Base-by-base conservation (phyloP, 37 sponge, comb jelly and placozoan species). In the Ephydatia muelleri region DNA sequence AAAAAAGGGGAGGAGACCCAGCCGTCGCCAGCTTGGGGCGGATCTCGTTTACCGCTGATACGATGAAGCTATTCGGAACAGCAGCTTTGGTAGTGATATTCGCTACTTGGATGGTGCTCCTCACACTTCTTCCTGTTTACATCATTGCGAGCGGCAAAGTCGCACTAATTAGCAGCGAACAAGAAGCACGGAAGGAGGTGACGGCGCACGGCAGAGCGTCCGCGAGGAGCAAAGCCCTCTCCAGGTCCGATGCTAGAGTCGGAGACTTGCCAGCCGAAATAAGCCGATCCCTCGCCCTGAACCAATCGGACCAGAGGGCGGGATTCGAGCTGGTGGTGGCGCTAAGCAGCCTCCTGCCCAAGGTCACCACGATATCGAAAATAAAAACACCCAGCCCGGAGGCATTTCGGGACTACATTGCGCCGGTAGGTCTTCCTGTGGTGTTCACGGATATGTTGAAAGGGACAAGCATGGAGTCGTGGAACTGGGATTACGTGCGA, bases 361-460 rank as follows among this genome's bases (percentile, higher is more conserved):
- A 71, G 38, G 81, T 96, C 25, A 80, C 65, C 3, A 80, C 79
- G 73, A 80, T 96, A 34, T 72, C 89, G 0, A 84, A 91, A 32
- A 87, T 92, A 36, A 74, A 73, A 30, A 96, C 93, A 2, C 96
- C 96, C 5, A 49, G 76, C 27, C 76, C 89, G 0, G 89, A 92
- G 38, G 40, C 84, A n/a, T 96, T 96, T 80, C 87, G 88, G 23
- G 82, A 86, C 78, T 89, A 96, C 91, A 92, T 96, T 43, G 96
- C 93, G 31, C 89, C 93, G 22, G 79, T 83, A 4, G 96, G 96
- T 0, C 83, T 96, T 0, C 96, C 96, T 13, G 96, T 92, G 0
- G 74, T 96, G 19, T 92, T 96, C 73, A 92, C 93, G 0, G 93
- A 92, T 67, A 92, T 96, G 96, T 49, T 93, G 22, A 76, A 85